Percentiles rank a stretch among this genome's conserved stretches.
These are phyloP conservation scores for Embiotoca jacksoni DNA, from an alignment of 2,113 vertebrate genomes.

Conservation along the genomic window DNA sequence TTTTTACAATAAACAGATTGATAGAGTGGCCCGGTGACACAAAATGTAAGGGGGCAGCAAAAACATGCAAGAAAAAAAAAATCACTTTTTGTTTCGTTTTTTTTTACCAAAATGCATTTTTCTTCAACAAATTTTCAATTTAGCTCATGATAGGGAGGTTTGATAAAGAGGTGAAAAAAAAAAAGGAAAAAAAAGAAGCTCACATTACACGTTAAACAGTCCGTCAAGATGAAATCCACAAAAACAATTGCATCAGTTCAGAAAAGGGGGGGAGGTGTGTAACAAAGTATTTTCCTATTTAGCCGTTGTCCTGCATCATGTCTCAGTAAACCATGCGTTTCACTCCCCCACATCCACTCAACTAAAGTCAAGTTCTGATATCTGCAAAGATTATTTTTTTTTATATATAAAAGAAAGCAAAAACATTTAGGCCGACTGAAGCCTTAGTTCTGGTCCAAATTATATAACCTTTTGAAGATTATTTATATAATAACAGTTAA, in stretches of 20 bases:
- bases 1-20: conserved; percentile 47
- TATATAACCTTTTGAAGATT: conserved; percentile 81
- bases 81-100: conserved; percentile 21
- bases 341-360: conserved; percentile 54
- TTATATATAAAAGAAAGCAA: conserved; percentile 45
- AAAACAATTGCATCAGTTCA: conserved; percentile 59
- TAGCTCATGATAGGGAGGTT: conserved; percentile 1
- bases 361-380: conserved; percentile 53
- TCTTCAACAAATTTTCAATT: conserved; percentile 61
- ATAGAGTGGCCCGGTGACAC: conserved; percentile 61
- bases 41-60: conserved; percentile 60
- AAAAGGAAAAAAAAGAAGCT: conserved; percentile 9
- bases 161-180: conserved; percentile 10
- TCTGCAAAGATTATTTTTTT: conserved; percentile 53
- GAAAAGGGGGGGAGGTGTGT: conserved; percentile 55
- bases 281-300: conserved; percentile 69
- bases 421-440: conserved; percentile 47
- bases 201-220: conserved; percentile 67
- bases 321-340: conserved; percentile 66
- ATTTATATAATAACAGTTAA: conserved; percentile 82
- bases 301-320: conserved; percentile 40
- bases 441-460: conserved; percentile 72
- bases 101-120: conserved; percentile 62
- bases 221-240: conserved; percentile 59
- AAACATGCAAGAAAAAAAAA: conserved; percentile 74